A percentile compares a stretch with the other conserved stretches of the same genome.
Evolutionary conservation across 2,888 invertebrate species (phyloP).

Genomic region (Tetranychus piercei): DNA sequence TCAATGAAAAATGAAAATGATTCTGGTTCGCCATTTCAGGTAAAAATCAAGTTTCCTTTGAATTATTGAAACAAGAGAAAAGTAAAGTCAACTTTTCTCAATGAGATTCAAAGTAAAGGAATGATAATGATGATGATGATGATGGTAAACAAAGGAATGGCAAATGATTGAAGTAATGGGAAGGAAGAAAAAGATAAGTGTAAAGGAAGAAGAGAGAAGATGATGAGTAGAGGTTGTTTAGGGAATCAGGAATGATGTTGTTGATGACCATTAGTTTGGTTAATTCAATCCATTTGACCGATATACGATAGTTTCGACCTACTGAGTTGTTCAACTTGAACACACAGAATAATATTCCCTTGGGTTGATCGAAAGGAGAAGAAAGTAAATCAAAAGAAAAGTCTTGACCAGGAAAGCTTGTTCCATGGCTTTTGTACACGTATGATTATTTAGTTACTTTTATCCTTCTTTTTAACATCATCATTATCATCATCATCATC

Average conservation of each 20-base stretch:
- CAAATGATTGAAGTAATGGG: background rate
- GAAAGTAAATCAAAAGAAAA: background rate
- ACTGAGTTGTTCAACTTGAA: background rate
- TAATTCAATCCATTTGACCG: background rate
- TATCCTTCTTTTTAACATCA: background rate
- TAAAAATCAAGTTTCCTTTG: too few species aligned
- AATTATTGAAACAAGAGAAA: too few species aligned
- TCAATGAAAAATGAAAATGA: too few species aligned
- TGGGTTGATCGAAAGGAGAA: background rate
- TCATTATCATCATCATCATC: background rate
- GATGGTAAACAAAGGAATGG: background rate
- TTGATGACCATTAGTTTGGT: slow-evolving; percentile 2
- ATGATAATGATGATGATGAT: background rate
- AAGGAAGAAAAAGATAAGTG: background rate
- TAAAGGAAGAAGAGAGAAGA: background rate
- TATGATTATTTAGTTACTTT: background rate
- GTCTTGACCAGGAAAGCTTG: background rate
- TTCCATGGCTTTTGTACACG: background rate
- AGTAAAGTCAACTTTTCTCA: background rate
- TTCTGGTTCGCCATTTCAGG: too few species aligned
- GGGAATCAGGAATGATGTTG: background rate
- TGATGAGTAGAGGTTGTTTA: background rate
- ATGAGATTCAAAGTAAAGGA: background rate
- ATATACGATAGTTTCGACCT: background rate
- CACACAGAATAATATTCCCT: background rate